Evolutionary conservation across 2,113 vertebrate species (phyloP).

Genomic region (Aspiorhynchus laticeps): DNA sequence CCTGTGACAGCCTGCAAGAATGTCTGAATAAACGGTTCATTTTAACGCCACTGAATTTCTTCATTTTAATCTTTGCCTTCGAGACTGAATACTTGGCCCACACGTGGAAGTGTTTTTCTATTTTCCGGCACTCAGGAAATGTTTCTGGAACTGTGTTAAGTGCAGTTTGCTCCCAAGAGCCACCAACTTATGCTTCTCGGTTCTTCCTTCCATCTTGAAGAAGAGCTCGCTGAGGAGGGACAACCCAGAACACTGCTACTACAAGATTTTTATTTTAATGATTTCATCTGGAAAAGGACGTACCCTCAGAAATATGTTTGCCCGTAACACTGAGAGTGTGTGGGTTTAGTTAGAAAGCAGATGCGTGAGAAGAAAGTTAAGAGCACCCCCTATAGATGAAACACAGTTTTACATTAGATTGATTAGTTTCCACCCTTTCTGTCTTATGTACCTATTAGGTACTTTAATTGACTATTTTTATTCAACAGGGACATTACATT

Average conservation of each 20-base stretch:
- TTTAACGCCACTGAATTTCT: not conserved
- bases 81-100: slow-evolving; percentile 13
- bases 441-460: not conserved
- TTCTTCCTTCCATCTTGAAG: not conserved
- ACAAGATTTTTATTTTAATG: slow-evolving; percentile 36
- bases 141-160: slow-evolving; percentile 35
- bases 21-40: slow-evolving; percentile 17
- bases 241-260: not conserved
- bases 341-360: not conserved
- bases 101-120: slow-evolving; percentile 6
- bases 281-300: slow-evolving; percentile 1
- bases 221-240: slow-evolving; percentile 8
- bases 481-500: not conserved
- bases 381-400: not conserved
- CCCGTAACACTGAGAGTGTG: not conserved
- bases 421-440: not conserved
- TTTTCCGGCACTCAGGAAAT: slow-evolving; percentile 22
- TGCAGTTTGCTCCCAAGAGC: slow-evolving; percentile 37
- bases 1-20: slow-evolving; percentile 4
- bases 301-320: slow-evolving; percentile 29
- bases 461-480: not conserved
- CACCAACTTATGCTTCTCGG: not conserved
- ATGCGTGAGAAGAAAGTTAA: not conserved
- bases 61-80: slow-evolving; percentile 22
- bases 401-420: not conserved